Base-by-base conservation (phyloP, 64 coral and sea anemone genomes). In the Porites lutea region DNA sequence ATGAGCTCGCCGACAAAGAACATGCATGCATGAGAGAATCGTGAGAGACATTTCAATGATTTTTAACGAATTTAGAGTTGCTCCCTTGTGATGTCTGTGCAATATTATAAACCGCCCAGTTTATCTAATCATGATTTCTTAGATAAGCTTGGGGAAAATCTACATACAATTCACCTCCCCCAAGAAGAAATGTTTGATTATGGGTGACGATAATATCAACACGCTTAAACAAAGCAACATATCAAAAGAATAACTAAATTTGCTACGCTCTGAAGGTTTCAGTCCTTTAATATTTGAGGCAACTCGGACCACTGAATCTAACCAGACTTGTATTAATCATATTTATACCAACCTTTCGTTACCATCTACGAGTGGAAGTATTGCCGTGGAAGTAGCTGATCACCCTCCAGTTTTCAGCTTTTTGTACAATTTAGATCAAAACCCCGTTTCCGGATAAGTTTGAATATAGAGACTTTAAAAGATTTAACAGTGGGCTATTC, bases 291-390 rank as follows among this genome's bases (percentile, higher is more conserved):
- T 37, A 37, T 37, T 37, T 37, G 27, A 88, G 63, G 71, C 86
- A 61, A 89, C 72, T 89, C 74, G 74, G 19, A 43, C 78, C 3
- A 89, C 74, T 51, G 87, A 89, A 79, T 78, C 52, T 5, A 65
- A 15, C 21, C 72, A 89, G 53, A 79, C 50, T 16, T 77, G 57
- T 21, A 78, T 89, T 75, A 73, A 89, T 16, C 74, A 89, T n/a
- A 89, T 89, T 21, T 76, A 89, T 63, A 18, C 57, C 10, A 89
- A 89, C 18, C 18, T 67, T 19, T 66, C 78, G 45, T 51, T 65
- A 89, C 64, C 52, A 62, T 78, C 13, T 52, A 89, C 74, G n/a
- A 89, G 87, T 89, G 87, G 87, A 48, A 89, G 74, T 60, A 78
- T 79, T 65, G 60, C 74, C 14, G 27, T 37, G 27, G 27, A 37